Evolutionary conservation across 2,797 vertebrate species (phyloP).

Genomic region (Cuculus canorus): DNA sequence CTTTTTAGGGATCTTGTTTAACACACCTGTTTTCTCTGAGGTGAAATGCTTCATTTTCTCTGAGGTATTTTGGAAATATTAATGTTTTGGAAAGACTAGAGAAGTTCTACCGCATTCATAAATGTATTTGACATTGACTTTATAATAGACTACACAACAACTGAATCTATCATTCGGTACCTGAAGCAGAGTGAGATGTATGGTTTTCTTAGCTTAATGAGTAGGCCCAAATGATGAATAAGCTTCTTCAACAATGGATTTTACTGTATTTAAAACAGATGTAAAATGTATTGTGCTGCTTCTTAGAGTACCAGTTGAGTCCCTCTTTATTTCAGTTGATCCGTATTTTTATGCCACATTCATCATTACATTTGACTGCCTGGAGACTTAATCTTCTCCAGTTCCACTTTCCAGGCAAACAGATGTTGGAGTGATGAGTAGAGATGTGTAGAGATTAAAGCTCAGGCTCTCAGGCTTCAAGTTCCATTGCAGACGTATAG

Average conservation of each 20-base stretch:
- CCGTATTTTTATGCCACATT: neutral
- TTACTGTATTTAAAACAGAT: neutral
- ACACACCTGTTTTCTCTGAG: neutral
- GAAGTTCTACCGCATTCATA: neutral
- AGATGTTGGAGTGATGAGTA: neutral
- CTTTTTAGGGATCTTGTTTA: neutral
- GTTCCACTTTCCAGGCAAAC: neutral
- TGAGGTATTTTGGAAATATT: neutral
- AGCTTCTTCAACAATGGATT: neutral
- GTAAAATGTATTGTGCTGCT: neutral
- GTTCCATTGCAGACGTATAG: neutral
- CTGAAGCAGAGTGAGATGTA: neutral
- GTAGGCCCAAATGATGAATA: neutral
- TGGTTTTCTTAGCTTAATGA: neutral
- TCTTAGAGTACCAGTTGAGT: neutral
- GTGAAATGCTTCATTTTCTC: neutral
- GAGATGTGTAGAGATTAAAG: neutral
- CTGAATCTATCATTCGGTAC: neutral
- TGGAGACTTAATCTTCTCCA: neutral
- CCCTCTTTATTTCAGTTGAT: neutral
- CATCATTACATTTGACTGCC: neutral
- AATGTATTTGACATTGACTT: neutral
- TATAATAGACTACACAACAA: neutral
- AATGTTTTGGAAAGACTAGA: neutral
- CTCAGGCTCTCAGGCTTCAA: neutral